Percentiles rank a stretch among this genome's conserved stretches.
Evolutionary conservation across 1,140 invertebrate species (phyloP).

Genomic region (Lineus longissimus): DNA sequence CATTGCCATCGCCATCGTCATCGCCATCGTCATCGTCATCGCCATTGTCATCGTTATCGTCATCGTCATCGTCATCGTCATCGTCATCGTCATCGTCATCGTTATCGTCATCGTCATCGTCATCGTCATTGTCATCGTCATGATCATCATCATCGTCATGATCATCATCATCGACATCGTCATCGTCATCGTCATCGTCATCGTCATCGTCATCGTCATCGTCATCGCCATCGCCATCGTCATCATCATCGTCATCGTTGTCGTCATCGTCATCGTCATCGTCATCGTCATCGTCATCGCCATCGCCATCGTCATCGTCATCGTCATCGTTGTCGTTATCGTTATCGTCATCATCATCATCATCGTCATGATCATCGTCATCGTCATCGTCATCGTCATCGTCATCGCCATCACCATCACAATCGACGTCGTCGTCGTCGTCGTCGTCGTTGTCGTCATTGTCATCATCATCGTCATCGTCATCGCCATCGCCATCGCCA

Average conservation of each 20-base stretch:
- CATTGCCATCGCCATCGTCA: constrained; percentile 6
- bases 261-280: constrained; percentile 7
- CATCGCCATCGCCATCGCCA: not conserved
- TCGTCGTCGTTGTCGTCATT: not conserved
- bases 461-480: not conserved
- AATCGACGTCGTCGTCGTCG: not conserved
- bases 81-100: constrained; percentile 8
- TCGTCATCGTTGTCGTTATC: not conserved
- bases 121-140: constrained; percentile 2
- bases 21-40: constrained; percentile 10
- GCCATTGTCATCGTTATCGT: constrained; percentile 7
- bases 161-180: not conserved
- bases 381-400: no score
- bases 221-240: constrained; percentile 8
- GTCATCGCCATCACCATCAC: no score
- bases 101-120: constrained; percentile 5
- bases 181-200: constrained; percentile 3
- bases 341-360: constrained; percentile 4
- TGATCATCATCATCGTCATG: no score
- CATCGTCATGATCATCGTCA: no score
- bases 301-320: not conserved
- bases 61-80: constrained; percentile 5
- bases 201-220: constrained; percentile 5
- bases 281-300: not conserved
- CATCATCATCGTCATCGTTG: constrained; percentile 8